Evolutionary conservation across 2,113 vertebrate species (phyloP), one percentile per base, ranked within the genome.

Genomic region (Gulo gulo): DNA sequence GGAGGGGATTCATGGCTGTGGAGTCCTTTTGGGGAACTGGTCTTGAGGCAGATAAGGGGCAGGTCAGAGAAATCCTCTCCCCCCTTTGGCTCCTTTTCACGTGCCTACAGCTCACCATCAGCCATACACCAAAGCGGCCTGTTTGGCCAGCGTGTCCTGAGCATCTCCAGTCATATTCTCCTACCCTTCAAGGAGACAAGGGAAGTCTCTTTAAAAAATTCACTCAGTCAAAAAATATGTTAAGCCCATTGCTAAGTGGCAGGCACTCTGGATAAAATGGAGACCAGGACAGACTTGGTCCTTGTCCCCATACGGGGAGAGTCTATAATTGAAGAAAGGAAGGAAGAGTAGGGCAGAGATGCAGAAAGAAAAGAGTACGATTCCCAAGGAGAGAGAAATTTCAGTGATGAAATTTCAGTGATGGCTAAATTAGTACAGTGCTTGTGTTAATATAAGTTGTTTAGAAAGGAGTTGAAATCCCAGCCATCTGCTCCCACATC

Each of bases 401-500:
- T 79, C 42, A 83, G 4, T 81, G 84, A 92, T 61, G 47, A 50
- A 73, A 82, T 82, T 85, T 82, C 39, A 83, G 4, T 81, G 84
- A 92, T 61, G 36, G 13, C 87, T 91, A 90, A 87, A 47, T 86
- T 26, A 86, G 92, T 82, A 34, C 34, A 50, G 65, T 47, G 78
- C 82, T 90, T 85, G 42, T 83, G 82, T 92, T 96, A 82, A 59
- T 94, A 79, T 57, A 81, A 71, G 21, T 83, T 97, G 79, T 96
- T 94, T 76, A 91, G 61, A 96, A 95, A 91, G 90, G 67, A 88
- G 88, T 78, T 95, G 87, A 90, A 95, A 88, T 94, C 63, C 76
- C 82, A 97, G 57, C 96, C 95, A 97, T 96, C 96, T 95, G 95
- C 76, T 95, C 24, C 80, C 76, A 93, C 90, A 52, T 96, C 90